Base-by-base conservation (phyloP, 2,113 vertebrate genomes). In the Cynocephalus volans region DNA sequence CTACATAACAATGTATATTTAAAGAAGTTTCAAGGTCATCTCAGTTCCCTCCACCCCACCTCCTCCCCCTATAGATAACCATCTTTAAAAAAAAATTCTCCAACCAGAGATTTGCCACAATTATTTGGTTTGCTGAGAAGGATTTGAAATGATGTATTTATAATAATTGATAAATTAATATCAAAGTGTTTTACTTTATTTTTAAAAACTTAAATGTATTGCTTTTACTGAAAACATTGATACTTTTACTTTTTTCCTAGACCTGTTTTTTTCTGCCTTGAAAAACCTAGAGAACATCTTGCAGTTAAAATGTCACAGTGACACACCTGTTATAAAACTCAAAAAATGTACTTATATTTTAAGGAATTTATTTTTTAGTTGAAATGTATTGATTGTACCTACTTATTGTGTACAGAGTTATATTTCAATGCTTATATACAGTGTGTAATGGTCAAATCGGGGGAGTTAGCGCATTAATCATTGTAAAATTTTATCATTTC, bases 271-370 rank as follows among this genome's bases (percentile, higher is more conserved):
- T 77, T 64, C 50, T 52, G 91, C 82, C 95, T 96, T 26, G 31
- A 77, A 93, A 87, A 92, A 88, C 48, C 67, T 80, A 77, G 92
- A 93, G 94, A 95, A 93, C 65, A 86, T 95, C 95, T 80, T 92
- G 45, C 67, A 93, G 87, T 75, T 81, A 91, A 98, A 97, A 97
- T 96, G 82, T 97, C 94, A 96, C 87, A 45, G 73, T 91, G 87
- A 96, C 92, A 95, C 90, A 91, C 90, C 67, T 73, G 45, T 95
- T 93, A 88, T 41, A 41, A 41, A 41, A 41, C 41, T 41, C 41
- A 3, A 41, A 41, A 41, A 41, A 41, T 41, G 41, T 41, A 41
- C 41, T 41, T 41, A 41, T 41, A 41, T 41, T 41, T 41, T 41
- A 41, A 41, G 41, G 41, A 41, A 41, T 41, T 41, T 41, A 41